phyloP scores from a whole-genome alignment of 2,113 vertebrate species.

The Tympanuchus pallidicinctus region DNA sequence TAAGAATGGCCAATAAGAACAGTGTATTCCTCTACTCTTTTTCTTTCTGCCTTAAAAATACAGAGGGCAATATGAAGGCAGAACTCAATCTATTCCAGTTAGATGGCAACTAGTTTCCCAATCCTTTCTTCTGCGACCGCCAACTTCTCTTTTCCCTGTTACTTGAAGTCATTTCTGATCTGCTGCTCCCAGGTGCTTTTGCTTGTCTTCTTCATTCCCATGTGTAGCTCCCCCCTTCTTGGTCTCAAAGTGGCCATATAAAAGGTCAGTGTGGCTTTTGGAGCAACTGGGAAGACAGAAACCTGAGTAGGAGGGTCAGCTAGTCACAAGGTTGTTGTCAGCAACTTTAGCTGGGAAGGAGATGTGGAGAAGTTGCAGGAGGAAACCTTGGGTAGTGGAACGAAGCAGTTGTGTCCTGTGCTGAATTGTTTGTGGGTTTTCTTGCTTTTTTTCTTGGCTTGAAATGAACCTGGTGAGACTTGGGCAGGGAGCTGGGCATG shows the following conservation, averaged over 20 bases:
- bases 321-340: background rate
- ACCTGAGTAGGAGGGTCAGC: background rate
- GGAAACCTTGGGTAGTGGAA: background rate
- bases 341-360: background rate
- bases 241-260: too few relatives aligned
- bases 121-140: background rate
- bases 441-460: background rate
- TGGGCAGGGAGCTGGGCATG: background rate
- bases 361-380: background rate
- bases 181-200: background rate
- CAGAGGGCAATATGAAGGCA: background rate
- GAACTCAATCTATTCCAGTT: background rate
- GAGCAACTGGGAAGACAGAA: background rate
- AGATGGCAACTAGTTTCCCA: background rate
- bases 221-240: background rate
- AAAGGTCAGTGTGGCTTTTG: background rate
- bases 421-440: background rate
- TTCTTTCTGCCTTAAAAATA: background rate
- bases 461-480: fast-evolving
- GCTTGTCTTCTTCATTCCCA: background rate
- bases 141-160: background rate
- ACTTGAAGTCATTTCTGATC: background rate
- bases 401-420: background rate
- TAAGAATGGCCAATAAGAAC: background rate
- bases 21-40: background rate